A percentile compares a stretch with the other conserved stretches of the same genome.
Conservation (phyloP, 2,888 invertebrate species). For the Acholoe squamosa region DNA sequence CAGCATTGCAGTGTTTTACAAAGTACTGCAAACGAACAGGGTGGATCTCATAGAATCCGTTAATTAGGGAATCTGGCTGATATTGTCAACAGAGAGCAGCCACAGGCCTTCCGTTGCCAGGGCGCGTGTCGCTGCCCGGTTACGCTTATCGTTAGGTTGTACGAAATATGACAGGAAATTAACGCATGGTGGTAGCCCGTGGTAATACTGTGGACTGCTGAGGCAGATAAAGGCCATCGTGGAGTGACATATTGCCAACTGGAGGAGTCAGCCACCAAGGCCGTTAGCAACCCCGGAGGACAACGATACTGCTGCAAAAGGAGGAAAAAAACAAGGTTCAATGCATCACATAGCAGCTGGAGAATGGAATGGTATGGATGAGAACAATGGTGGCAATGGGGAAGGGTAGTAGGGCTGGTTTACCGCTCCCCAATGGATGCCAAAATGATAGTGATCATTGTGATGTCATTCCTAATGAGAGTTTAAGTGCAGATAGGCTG, state of each 20-base stretch:
- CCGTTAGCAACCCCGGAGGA: neutral
- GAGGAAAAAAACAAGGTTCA: too few relatives aligned
- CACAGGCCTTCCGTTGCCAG: neutral
- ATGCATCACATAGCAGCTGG: too few relatives aligned
- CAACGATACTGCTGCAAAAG: neutral
- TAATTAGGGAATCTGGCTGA: neutral
- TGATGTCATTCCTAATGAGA: too few relatives aligned
- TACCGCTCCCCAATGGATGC: too few relatives aligned
- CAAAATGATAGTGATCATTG: too few relatives aligned
- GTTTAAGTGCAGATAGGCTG: too few relatives aligned
- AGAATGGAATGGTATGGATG: neutral
- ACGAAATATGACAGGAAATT: constrained; percentile 28
- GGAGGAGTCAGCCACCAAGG: neutral
- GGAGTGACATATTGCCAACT: neutral
- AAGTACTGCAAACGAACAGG: neutral
- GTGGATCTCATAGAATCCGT: neutral
- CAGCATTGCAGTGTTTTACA: neutral
- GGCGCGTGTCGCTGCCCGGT: neutral
- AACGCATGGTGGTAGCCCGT: neutral
- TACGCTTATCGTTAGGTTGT: neutral
- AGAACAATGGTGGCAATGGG: neutral
- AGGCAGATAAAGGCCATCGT: neutral
- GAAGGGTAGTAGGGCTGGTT: neutral
- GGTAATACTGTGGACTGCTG: neutral
- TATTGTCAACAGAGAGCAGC: neutral